phyloP scores from a whole-genome alignment of 2,888 invertebrate genomes.

The Coelinius sp. region DNA sequence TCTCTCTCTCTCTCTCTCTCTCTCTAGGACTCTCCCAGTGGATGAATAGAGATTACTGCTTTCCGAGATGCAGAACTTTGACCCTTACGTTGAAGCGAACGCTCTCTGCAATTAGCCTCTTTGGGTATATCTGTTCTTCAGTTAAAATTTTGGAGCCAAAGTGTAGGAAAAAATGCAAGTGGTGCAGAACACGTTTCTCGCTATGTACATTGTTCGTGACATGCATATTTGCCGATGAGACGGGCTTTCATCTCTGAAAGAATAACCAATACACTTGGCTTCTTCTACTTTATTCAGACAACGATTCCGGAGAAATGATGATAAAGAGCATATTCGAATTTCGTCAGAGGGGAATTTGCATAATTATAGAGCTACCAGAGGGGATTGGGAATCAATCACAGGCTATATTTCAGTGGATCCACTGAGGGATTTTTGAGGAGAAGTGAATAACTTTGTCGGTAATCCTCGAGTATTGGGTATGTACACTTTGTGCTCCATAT shows the following conservation, averaged over 20 bases:
- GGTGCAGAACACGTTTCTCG: neutral
- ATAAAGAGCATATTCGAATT: constrained; percentile 10
- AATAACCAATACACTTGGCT: constrained; percentile 9
- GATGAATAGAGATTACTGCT: constrained; percentile 18
- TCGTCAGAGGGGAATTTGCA: constrained; percentile 54
- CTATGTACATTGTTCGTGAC: constrained; percentile 29
- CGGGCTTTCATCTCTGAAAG: constrained; percentile 11
- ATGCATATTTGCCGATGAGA: constrained; percentile 30
- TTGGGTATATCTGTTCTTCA: constrained; percentile 10
- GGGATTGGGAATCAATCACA: constrained; percentile 57
- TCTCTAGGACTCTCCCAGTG: no score
- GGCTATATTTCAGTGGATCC: constrained; percentile 54
- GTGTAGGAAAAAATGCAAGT: neutral
- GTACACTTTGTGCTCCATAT: constrained; percentile 10
- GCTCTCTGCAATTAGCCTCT: constrained; percentile 20
- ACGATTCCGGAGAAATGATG: neutral
- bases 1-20: neutral
- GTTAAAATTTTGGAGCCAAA: neutral
- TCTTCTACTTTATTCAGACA: neutral
- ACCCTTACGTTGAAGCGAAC: constrained; percentile 5
- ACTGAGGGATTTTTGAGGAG: constrained; percentile 21
- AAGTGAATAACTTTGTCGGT: constrained; percentile 51
- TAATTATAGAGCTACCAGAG: constrained; percentile 57
- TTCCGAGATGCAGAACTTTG: constrained; percentile 1
- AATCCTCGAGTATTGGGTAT: constrained; percentile 3